Conservation (phyloP, 2,113 vertebrate genomes). For the Helogale parvula region DNA sequence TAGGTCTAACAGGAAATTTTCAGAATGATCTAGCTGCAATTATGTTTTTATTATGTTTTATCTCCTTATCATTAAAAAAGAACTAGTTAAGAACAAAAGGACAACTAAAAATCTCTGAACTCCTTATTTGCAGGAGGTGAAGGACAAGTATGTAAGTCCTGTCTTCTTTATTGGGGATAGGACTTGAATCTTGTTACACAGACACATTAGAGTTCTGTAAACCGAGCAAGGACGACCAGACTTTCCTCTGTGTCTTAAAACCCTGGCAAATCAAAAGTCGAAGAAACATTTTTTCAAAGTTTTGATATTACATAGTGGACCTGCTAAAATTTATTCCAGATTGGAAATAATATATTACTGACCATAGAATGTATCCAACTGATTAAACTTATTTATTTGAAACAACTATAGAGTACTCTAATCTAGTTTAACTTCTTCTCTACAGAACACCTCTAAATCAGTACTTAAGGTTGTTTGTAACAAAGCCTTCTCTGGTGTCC, state of each 20-base stretch:
- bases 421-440: constrained; percentile 32
- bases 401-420: neutral
- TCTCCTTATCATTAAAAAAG: neutral
- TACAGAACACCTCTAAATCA: constrained; percentile 10
- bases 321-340: constrained; percentile 6
- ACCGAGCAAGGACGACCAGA: neutral
- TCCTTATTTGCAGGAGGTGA: neutral
- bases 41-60: neutral
- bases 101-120: neutral
- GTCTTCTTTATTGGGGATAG: neutral
- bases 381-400: neutral
- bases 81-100: neutral
- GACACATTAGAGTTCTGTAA: neutral
- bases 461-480: constrained; percentile 9
- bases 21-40: no score
- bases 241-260: constrained; percentile 20
- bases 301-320: neutral
- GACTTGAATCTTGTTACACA: constrained; percentile 10
- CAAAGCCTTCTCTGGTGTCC: neutral
- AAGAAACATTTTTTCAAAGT: neutral
- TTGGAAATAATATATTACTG: neutral
- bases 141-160: neutral
- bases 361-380: neutral
- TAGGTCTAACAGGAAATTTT: no score
- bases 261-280: neutral